A percentile compares a stretch with the other conserved stretches of the same genome.
Conservation (phyloP, 2,888 invertebrate species). For the Aphodius sticticus region DNA sequence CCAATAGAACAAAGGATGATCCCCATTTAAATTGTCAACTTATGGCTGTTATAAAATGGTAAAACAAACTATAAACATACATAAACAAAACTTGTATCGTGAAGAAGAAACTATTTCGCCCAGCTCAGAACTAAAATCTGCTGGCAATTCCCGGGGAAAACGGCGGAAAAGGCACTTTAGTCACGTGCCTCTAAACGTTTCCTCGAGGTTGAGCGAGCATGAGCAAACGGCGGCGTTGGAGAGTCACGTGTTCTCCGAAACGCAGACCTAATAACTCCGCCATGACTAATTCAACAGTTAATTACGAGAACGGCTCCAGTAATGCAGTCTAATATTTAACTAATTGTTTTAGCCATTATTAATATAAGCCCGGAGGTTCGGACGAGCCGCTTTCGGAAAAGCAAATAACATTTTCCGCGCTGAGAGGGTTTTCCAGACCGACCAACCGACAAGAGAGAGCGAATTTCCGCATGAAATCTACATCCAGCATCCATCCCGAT, state of each 20-base stretch:
- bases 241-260: background rate
- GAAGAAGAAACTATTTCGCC: too few species aligned
- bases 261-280: conserved; percentile 35
- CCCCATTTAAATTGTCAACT: too few species aligned
- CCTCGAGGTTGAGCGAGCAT: conserved; percentile 24
- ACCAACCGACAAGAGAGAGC: background rate
- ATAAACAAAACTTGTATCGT: too few species aligned
- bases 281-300: conserved; percentile 57
- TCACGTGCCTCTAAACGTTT: conserved; percentile 30
- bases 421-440: conserved; percentile 18
- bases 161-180: conserved; percentile 21
- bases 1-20: too few species aligned
- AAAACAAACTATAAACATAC: too few species aligned
- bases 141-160: too few species aligned
- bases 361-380: conserved; percentile 50
- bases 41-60: too few species aligned
- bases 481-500: background rate
- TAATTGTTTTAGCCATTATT: conserved; percentile 60
- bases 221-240: conserved; percentile 18
- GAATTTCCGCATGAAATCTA: conserved; percentile 22
- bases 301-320: conserved; percentile 54
- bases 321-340: conserved; percentile 60
- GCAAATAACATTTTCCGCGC: conserved; percentile 46
- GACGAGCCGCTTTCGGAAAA: conserved; percentile 44
- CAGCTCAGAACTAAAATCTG: too few species aligned